Percentiles rank a stretch among this genome's conserved stretches.
Conservation (phyloP, 2,797 vertebrate genomes). For the Chaenodraco wilsoni region DNA sequence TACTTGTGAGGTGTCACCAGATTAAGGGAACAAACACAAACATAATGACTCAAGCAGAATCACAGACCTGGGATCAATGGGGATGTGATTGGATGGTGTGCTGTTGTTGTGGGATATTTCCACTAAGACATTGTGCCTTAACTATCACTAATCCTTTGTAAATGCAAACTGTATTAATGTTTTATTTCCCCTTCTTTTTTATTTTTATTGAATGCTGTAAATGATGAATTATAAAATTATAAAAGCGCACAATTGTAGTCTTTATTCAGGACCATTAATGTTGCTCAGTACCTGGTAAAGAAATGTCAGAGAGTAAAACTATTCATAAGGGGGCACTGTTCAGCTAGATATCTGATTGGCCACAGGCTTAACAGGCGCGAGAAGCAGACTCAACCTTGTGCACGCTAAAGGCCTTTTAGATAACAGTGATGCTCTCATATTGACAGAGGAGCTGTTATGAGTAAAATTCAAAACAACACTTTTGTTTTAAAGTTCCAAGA, state of each 20-base stretch:
- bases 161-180: slow-evolving; percentile 27
- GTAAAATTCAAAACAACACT: too few species aligned
- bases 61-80: neutral
- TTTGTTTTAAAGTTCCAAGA: too few species aligned
- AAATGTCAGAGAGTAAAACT: neutral
- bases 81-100: slow-evolving; percentile 17
- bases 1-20: slow-evolving; percentile 4
- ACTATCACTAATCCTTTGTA: slow-evolving; percentile 41
- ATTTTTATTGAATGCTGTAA: slow-evolving; percentile 36
- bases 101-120: slow-evolving; percentile 36
- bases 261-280: neutral
- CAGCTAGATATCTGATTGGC: slow-evolving; percentile 44
- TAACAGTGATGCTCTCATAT: slow-evolving; percentile 2
- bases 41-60: slow-evolving; percentile 13
- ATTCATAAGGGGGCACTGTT: slow-evolving; percentile 72
- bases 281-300: neutral
- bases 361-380: neutral
- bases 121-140: slow-evolving; percentile 65
- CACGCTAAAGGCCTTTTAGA: slow-evolving; percentile 14
- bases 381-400: slow-evolving; percentile 5
- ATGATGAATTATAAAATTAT: slow-evolving; percentile 40
- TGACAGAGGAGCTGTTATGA: slow-evolving; percentile 14
- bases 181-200: slow-evolving; percentile 3
- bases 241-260: neutral
- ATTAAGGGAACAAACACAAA: slow-evolving; percentile 21